phyloP scores from a whole-genome alignment of 2,888 invertebrate species.

The Polydesmus complanatus region DNA sequence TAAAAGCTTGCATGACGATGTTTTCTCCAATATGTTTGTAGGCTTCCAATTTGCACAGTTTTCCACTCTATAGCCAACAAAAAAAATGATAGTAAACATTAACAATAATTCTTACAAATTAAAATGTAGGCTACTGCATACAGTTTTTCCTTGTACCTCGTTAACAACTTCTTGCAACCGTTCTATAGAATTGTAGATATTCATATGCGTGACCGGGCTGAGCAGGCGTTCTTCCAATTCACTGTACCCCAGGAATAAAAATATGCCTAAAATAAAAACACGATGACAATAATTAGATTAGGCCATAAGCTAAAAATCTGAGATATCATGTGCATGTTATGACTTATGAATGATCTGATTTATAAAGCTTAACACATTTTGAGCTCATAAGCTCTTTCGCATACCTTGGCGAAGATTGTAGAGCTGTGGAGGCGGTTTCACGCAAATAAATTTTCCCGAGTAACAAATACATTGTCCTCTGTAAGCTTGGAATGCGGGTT shows the following conservation, averaged over 20 bases:
- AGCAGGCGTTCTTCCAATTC: constrained; percentile 72
- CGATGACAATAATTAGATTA: too few species aligned
- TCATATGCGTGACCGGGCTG: constrained; percentile 65
- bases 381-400: too few species aligned
- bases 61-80: constrained; percentile 1
- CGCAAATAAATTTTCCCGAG: constrained; percentile 81
- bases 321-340: too few species aligned
- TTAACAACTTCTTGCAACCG: constrained; percentile 12
- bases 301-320: too few species aligned
- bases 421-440: constrained; percentile 47
- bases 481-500: constrained; percentile 78
- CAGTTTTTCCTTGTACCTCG: background rate
- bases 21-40: constrained; percentile 13
- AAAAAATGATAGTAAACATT: too few species aligned
- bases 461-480: constrained; percentile 79
- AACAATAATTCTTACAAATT: too few species aligned
- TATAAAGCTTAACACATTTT: too few species aligned
- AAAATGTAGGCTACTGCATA: too few species aligned
- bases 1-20: constrained; percentile 15
- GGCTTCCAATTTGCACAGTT: constrained; percentile 4
- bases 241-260: constrained; percentile 76
- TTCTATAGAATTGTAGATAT: constrained; percentile 46
- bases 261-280: constrained; percentile 51
- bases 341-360: too few species aligned
- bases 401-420: constrained; percentile 16